Conservation (phyloP, 2,797 vertebrate genomes). For the Eurystomus glaucurus region DNA sequence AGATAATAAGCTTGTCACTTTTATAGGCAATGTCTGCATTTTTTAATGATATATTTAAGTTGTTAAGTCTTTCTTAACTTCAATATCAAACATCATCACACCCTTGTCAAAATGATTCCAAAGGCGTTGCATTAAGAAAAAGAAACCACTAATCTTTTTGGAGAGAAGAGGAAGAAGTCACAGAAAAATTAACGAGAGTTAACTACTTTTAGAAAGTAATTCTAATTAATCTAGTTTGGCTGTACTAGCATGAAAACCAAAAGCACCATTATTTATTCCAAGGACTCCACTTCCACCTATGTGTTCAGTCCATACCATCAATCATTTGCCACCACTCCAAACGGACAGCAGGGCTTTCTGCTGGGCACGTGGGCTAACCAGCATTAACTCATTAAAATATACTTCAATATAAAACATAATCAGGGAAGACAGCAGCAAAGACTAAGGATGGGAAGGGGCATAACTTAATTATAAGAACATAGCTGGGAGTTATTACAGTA, state of each 20-base stretch:
- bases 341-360: not conserved
- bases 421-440: not conserved
- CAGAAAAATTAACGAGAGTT: not conserved
- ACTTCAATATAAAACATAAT: not conserved
- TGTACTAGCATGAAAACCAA: not conserved
- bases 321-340: not conserved
- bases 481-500: not conserved
- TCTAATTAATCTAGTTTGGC: not conserved
- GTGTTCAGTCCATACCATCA: not conserved
- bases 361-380: fast-evolving
- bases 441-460: not conserved
- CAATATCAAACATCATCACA: not conserved
- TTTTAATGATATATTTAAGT: constrained; percentile 20
- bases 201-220: not conserved
- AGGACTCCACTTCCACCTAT: not conserved
- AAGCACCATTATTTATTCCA: not conserved
- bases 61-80: constrained; percentile 1
- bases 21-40: not conserved
- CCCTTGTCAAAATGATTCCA: not conserved
- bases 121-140: not conserved
- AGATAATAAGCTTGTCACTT: constrained; percentile 15
- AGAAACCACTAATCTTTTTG: not conserved
- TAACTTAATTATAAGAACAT: not conserved
- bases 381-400: not conserved
- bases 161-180: not conserved